phyloP scores from a whole-genome alignment of 2,797 vertebrate genomes.

The Takifugu rubripes region DNA sequence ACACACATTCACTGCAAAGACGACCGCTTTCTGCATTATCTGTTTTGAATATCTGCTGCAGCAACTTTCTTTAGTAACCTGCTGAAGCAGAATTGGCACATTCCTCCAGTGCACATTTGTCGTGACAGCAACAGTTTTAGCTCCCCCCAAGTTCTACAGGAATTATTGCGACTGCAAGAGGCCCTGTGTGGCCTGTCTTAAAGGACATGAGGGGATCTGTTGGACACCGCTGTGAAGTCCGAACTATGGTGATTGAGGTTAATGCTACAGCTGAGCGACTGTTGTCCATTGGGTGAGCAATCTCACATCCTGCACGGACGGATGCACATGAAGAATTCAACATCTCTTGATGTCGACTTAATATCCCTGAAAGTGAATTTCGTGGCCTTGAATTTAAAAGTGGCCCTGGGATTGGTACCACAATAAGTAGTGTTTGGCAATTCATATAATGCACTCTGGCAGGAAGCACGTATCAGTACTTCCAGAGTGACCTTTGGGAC shows the following conservation, averaged over 20 bases:
- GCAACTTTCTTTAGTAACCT: too few relatives aligned
- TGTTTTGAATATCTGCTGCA: too few relatives aligned
- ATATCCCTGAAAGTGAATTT: slow-evolving; percentile 30
- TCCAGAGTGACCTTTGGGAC: slow-evolving; percentile 2
- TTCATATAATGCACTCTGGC: slow-evolving; percentile 4
- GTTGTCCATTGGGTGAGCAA: slow-evolving; percentile 27
- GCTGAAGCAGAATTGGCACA: too few relatives aligned
- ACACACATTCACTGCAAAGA: too few relatives aligned
- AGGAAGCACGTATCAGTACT: slow-evolving; percentile 9
- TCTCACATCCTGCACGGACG: slow-evolving; percentile 27
- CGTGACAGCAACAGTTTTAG: too few relatives aligned
- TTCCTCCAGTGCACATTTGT: too few relatives aligned
- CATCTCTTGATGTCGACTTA: slow-evolving; percentile 35
- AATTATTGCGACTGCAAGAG: slow-evolving; percentile 56
- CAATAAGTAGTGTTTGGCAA: slow-evolving; percentile 6
- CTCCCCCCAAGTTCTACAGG: slow-evolving; percentile 21
- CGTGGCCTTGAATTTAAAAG: slow-evolving; percentile 23
- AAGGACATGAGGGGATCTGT: slow-evolving; percentile 57
- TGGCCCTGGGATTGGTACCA: slow-evolving; percentile 18
- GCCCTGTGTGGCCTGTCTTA: slow-evolving; percentile 16
- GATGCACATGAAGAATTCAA: slow-evolving; percentile 49
- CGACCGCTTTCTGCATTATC: too few relatives aligned
- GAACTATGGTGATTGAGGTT: slow-evolving; percentile 65
- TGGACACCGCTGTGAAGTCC: slow-evolving; percentile 49
- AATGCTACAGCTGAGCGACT: slow-evolving; percentile 47